These are phyloP conservation scores for Ophthalmolycus amberensis DNA, from an alignment of 2,113 vertebrate genomes.

Conservation along the genomic window DNA sequence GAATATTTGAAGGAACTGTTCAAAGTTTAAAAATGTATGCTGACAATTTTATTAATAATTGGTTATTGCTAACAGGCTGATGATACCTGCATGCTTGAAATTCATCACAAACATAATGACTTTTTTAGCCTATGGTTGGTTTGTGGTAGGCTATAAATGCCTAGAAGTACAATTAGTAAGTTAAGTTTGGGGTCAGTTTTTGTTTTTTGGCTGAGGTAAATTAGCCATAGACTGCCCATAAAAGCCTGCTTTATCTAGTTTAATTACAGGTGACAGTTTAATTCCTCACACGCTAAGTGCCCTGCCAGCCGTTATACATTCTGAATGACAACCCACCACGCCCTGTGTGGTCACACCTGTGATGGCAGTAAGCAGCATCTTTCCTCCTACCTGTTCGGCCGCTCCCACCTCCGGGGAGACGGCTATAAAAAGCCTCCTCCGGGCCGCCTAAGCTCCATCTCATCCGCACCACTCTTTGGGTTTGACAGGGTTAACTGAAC, in stretches of 20 bases:
- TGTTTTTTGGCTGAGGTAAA: too few species aligned
- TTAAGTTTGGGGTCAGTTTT: too few species aligned
- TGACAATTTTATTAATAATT: too few species aligned
- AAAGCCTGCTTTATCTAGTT: background rate
- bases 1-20: too few species aligned
- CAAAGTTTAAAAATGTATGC: too few species aligned
- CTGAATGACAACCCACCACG: background rate
- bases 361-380: conserved; percentile 29
- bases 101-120: too few species aligned
- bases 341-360: background rate
- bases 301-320: background rate
- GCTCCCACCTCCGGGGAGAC: conserved; percentile 28
- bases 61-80: too few species aligned
- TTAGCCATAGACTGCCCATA: too few species aligned
- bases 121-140: too few species aligned
- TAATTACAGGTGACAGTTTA: background rate
- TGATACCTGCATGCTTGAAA: too few species aligned
- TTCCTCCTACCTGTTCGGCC: conserved; percentile 39
- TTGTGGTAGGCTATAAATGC: too few species aligned
- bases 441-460: conserved; percentile 16
- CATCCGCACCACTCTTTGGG: background rate
- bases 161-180: too few species aligned
- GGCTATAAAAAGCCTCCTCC: conserved; percentile 54
- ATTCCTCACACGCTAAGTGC: background rate
- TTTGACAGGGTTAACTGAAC: background rate